These are phyloP conservation scores for Microctonus brassicae DNA, from an alignment of 2,888 invertebrate species.

Conservation along the genomic window DNA sequence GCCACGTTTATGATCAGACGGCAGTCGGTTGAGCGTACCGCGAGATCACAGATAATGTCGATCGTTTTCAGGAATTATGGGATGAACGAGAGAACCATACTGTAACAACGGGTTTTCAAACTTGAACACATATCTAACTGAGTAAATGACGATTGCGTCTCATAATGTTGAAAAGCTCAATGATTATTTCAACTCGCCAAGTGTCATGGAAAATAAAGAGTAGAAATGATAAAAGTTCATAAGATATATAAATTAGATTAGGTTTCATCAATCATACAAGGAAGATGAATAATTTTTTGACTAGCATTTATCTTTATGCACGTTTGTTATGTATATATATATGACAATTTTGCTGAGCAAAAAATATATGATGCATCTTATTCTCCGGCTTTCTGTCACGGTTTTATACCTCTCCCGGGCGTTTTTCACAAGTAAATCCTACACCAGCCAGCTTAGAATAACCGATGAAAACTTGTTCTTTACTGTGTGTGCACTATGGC, in stretches of 20 bases:
- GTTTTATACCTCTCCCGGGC: not conserved
- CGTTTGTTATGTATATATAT: not conserved
- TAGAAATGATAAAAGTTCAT: not conserved
- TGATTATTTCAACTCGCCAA: not conserved
- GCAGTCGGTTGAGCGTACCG: constrained; percentile 2
- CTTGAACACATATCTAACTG: not conserved
- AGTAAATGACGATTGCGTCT: not conserved
- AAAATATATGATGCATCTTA: not conserved
- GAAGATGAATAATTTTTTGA: not conserved
- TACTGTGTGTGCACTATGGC: not conserved
- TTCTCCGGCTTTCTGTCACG: not conserved
- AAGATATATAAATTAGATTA: not conserved
- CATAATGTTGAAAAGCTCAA: not conserved
- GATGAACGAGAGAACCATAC: constrained; percentile 4
- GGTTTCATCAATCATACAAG: not conserved
- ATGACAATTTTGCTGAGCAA: not conserved
- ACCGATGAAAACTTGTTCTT: constrained; percentile 28
- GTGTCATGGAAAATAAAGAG: not conserved
- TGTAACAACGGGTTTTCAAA: not conserved
- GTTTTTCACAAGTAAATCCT: constrained; percentile 23
- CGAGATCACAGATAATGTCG: constrained; percentile 29
- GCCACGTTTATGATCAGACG: constrained; percentile 33
- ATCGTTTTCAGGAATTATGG: constrained; percentile 27
- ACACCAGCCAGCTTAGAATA: constrained; percentile 17
- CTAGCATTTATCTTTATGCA: not conserved